Base-by-base conservation (phyloP, 2,888 invertebrate genomes). In the Philaethria dido region DNA sequence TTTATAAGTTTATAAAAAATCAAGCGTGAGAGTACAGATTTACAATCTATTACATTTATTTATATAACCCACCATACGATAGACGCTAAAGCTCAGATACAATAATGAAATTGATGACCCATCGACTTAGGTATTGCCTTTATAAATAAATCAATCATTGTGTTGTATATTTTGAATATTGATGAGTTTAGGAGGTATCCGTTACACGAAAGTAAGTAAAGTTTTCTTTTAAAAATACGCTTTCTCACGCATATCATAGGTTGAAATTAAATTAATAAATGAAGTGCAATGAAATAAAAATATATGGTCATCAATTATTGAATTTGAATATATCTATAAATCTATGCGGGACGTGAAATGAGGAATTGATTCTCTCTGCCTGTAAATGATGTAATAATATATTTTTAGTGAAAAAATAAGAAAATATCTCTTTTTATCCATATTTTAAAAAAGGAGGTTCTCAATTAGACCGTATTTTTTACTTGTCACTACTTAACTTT, bases 191-290 rank as follows among this genome's bases (percentile, higher is more conserved):
- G 71, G 69, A 72, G 60, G 67, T 71, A 73, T 74, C 70, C 69
- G 73, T 75, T 73, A 75, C 72, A 61, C 66, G 55, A 70, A 72
- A 71, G 69, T 73, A 72, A 74, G 68, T 65, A 63, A 42, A 44
- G 54, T 63, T 60, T 63, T 71, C 62, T 52, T 67, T 52, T 55
- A 68, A 69, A 71, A 66, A 47, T 66, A 64, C 39, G 45, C 64
- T 69, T 68, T 70, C 70, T 68, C 74, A 74, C 74, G 73, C 59
- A 59, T 29, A 20, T 64, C 45, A 33, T 14, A n/a, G 20, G 16
- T 52, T 33, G 2, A 16, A 52, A 52, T 52, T 29, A 0, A 16
- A 50, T 25, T 2, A 25, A 50, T 50, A 25, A 25, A 52, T 52
- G 0, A 52, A 0, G 0, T 29, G 5, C n/a, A 16, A 5, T 4